These are phyloP conservation scores for Hyperoplus immaculatus DNA, from an alignment of 2,797 vertebrate genomes.

Conservation along the genomic window DNA sequence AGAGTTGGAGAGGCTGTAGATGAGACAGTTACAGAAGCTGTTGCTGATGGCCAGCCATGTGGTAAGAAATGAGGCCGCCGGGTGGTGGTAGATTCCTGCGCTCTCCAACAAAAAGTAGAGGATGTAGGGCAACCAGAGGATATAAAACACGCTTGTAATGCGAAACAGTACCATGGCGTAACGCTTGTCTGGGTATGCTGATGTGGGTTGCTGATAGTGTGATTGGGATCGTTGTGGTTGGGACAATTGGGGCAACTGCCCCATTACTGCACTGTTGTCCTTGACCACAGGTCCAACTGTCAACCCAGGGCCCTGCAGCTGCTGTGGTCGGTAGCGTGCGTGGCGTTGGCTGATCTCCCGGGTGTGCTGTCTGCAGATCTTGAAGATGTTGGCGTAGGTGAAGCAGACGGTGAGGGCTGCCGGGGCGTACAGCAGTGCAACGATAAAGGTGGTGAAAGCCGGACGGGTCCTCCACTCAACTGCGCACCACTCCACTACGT, in stretches of 20 bases:
- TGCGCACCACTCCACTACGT: conserved; percentile 95
- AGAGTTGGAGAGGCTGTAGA: conserved; percentile 99
- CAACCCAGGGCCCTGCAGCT: conserved; percentile 73
- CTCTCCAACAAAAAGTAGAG: conserved; percentile 98
- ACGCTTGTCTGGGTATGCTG: conserved; percentile 91
- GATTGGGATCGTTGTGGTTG: conserved; percentile 80
- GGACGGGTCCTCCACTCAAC: conserved; percentile 91
- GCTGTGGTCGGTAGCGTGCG: conserved; percentile 92
- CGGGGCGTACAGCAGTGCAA: conserved; percentile 94
- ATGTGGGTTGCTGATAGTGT: conserved; percentile 84
- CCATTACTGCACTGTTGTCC: conserved; percentile 56
- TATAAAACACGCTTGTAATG: conserved; percentile 98
- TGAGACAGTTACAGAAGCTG: conserved; percentile 99
- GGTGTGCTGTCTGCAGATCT: conserved; percentile 97
- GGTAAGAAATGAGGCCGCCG: conserved; percentile 93
- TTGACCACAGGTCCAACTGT: conserved; percentile 52
- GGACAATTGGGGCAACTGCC: conserved; percentile 50
- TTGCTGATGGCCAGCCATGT: conserved; percentile 99
- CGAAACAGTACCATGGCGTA: conserved; percentile 98
- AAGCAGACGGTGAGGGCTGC: conserved; percentile 95
- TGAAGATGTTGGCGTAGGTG: conserved; percentile 98
- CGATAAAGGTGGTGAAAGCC: conserved; percentile 95
- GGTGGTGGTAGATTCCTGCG: conserved; percentile 90
- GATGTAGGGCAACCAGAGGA: conserved; percentile 98
- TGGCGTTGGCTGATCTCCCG: conserved; percentile 95